A percentile compares a stretch with the other conserved stretches of the same genome.
Conservation (phyloP, 2,888 invertebrate species). For the Himalopsyche kuldschensis region DNA sequence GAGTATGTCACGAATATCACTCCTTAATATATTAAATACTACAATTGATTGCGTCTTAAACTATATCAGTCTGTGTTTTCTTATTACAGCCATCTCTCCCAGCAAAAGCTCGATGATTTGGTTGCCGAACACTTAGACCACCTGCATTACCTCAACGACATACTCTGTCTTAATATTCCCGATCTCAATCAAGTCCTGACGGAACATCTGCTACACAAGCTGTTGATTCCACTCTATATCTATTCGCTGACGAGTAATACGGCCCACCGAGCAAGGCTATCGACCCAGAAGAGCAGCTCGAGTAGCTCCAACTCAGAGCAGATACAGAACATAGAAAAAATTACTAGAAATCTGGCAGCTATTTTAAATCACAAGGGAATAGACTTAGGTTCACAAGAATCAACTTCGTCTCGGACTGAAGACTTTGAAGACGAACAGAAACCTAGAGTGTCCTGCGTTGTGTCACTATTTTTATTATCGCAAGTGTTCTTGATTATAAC, state of each 20-base stretch:
- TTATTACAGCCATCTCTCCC: constrained; percentile 80
- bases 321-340: constrained; percentile 61
- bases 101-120: constrained; percentile 86
- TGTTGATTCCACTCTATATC: constrained; percentile 91
- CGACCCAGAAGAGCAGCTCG: constrained; percentile 21
- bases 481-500: constrained; percentile 95
- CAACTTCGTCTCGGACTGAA: constrained; percentile 50
- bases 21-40: constrained; percentile 15
- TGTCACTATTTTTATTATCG: constrained; percentile 86
- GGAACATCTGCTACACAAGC: constrained; percentile 89
- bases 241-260: constrained; percentile 73
- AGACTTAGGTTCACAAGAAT: constrained; percentile 53
- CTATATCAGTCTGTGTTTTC: constrained; percentile 34
- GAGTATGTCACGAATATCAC: constrained; percentile 68
- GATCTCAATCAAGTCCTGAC: constrained; percentile 92
- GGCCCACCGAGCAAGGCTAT: constrained; percentile 32
- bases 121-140: constrained; percentile 98
- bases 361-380: constrained; percentile 62
- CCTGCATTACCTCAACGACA: constrained; percentile 96
- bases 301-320: constrained; percentile 44
- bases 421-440: constrained; percentile 60
- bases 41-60: constrained; percentile 29
- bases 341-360: constrained; percentile 66
- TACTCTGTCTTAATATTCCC: constrained; percentile 87
- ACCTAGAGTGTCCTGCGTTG: constrained; percentile 84